Evolutionary conservation across 2,113 vertebrate species (phyloP), one percentile per base, ranked within the genome.

Genomic region (Rhinichthys klamathensis): DNA sequence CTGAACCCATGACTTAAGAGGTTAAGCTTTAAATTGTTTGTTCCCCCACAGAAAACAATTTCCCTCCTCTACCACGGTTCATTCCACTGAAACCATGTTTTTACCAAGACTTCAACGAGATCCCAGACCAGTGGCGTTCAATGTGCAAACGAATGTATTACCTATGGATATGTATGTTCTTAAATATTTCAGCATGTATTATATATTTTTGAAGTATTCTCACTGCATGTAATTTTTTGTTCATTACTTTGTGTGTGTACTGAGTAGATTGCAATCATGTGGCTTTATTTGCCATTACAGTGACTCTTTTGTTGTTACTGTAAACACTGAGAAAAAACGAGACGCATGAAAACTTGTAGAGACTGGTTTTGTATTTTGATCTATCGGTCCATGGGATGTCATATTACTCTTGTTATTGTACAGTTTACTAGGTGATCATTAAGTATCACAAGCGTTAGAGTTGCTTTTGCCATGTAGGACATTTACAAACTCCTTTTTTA

Each of bases 1-100:
- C 6, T 44, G 32, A 78, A 35, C 23, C 23, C 54, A 76, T 30
- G 12, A 41, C 1, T 32, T 23, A 23, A 32, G 54, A 8, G 18
- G 18, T 56, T 27, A 11, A 38, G 32, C 7, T 5, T 65, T 23
- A 6, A 10, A 32, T 67, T 9, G 32, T 12, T 18, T 69, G 49
- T 75, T 60, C 0, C 23, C 8, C 25, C 67, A 23, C 92, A 99
- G 98, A 99, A 91, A 98, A 99, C 95, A 99, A 99, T 92, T 99
- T 99, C 85, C 98, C 98, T 54, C 98, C 97, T 1, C 92, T 99
- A 86, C 98, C 98, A 18, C 94, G 93, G 12, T 99, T 99, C 94
- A 98, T 99, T 92, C 98, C 97, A 0, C 92, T 99, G 90, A 99
- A 96, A 95, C 98, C 98, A 10, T 99, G 98, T 91, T 99, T 99